phyloP scores from a whole-genome alignment of 2,888 invertebrate species.

The Drosophila subsilvestris region DNA sequence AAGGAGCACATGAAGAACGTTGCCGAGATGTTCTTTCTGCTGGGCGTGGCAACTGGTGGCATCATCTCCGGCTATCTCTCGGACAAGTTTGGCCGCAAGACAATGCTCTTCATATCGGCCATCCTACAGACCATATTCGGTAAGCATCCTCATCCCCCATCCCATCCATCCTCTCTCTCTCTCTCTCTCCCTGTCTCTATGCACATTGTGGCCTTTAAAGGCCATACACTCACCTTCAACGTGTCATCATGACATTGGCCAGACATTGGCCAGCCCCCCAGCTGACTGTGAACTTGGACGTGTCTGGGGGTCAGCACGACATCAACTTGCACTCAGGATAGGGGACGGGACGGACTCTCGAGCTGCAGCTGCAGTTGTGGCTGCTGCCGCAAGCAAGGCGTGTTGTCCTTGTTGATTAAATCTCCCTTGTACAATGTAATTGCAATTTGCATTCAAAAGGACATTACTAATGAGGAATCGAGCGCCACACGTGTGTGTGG shows the following conservation, averaged over 20 bases:
- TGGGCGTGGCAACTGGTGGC: slow-evolving; percentile 91
- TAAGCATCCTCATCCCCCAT: slow-evolving; percentile 61
- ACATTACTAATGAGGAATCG: slow-evolving; percentile 55
- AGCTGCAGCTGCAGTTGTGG: slow-evolving; percentile 19
- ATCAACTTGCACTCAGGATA: slow-evolving; percentile 19
- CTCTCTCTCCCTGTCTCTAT: slow-evolving; percentile 21
- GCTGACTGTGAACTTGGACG: slow-evolving; percentile 78
- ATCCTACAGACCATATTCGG: slow-evolving; percentile 88
- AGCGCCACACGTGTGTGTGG: slow-evolving; percentile 18
- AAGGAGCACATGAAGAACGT: slow-evolving; percentile 88
- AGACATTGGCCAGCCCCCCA: slow-evolving; percentile 57
- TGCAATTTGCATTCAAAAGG: slow-evolving; percentile 71
- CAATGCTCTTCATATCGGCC: slow-evolving; percentile 89
- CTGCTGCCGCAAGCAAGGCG: slow-evolving; percentile 29
- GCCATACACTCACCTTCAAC: slow-evolving; percentile 29
- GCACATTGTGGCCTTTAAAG: slow-evolving; percentile 26
- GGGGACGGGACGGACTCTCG: slow-evolving; percentile 6
- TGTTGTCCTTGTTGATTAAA: slow-evolving; percentile 75
- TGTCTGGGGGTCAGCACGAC: slow-evolving; percentile 64
- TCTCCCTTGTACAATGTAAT: slow-evolving; percentile 63
- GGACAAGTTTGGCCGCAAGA: slow-evolving; percentile 92
- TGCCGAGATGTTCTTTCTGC: slow-evolving; percentile 91
- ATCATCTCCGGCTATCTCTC: slow-evolving; percentile 91
- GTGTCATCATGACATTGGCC: slow-evolving; percentile 66
- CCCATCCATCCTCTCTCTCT: neutral